phyloP scores from a whole-genome alignment of 64 coral and sea anemone genomes.

The Montipora sp. region DNA sequence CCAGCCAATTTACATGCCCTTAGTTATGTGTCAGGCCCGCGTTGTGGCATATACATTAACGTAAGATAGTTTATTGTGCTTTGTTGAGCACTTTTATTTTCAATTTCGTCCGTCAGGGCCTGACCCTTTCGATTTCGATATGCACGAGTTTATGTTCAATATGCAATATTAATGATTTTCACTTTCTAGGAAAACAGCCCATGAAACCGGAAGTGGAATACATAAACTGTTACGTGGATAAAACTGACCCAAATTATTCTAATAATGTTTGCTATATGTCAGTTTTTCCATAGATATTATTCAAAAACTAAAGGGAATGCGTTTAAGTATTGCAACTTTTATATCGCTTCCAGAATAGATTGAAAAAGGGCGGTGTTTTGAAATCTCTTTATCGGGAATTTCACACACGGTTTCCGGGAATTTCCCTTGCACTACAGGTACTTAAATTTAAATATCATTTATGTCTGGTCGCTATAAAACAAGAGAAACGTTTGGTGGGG shows the following conservation, averaged over 20 bases:
- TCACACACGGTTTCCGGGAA: background rate
- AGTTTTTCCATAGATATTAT: background rate
- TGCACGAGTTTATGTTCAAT: too few species aligned
- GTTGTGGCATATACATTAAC: too few species aligned
- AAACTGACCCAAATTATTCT: background rate
- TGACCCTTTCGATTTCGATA: background rate
- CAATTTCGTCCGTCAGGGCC: background rate
- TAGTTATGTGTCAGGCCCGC: too few species aligned
- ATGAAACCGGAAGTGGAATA: background rate
- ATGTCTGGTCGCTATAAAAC: background rate
- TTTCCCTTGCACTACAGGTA: background rate
- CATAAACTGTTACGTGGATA: background rate
- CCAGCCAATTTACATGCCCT: too few species aligned
- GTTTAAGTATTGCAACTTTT: background rate
- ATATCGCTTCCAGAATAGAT: background rate
- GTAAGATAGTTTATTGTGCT: too few species aligned
- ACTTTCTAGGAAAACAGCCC: background rate
- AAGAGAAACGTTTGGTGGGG: too few species aligned
- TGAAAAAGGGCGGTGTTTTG: background rate
- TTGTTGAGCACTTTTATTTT: background rate
- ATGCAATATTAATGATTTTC: background rate
- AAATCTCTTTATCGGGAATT: background rate
- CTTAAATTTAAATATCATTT: background rate
- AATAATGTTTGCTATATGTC: too few species aligned
- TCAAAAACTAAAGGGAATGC: background rate